Base-by-base conservation (phyloP, 2,113 vertebrate species). In the Hyperopisus bebe region DNA sequence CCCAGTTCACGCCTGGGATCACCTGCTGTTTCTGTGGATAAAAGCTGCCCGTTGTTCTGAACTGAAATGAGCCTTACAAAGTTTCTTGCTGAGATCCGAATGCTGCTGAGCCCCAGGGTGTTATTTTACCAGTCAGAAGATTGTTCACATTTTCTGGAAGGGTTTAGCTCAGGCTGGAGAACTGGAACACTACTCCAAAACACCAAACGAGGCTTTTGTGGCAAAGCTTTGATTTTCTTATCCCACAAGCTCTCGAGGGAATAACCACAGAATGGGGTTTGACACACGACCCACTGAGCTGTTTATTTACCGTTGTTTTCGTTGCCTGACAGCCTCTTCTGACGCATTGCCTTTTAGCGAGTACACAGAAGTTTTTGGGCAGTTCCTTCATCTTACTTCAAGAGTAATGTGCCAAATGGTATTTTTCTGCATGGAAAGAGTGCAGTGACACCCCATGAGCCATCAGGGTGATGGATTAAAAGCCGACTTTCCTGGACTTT, bases 401-500 rank as follows among this genome's bases (percentile, higher is more conserved):
- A 19, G 85, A 87, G 85, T 15, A 87, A 55, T 35, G 17, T 3
- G 8, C 21, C 6, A 51, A 47, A 84, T 47, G 44, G 87, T 39
- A 62, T 62, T 42, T 24, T n/a, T 35, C 53, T 62, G 87, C 39
- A 17, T 35, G 17, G 15, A 87, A 35, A 21, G 35, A 66, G 21
- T 19, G 8, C 48, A 11, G 17, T 42, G 53, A 11, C 1, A 88
- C 31, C 21, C 31, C 35, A 35, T 4, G 31, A 27, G 55, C 87
- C 15, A 3, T 46, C 55, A 66, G 87, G 42, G n/a, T 5, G 53
- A 88, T 88, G 87, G 87, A 46, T 88, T 88, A 46, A 46, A 88
- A 66, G 55, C 48, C 4, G 24, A 7, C 85, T 86, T 48, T 42
- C 24, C 87, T 44, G 85, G n/a, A 31, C 27, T 51, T 6, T 35